Evolutionary conservation across 2,888 invertebrate genomes (phyloP).

Genomic region (Ariolimax columbianus): DNA sequence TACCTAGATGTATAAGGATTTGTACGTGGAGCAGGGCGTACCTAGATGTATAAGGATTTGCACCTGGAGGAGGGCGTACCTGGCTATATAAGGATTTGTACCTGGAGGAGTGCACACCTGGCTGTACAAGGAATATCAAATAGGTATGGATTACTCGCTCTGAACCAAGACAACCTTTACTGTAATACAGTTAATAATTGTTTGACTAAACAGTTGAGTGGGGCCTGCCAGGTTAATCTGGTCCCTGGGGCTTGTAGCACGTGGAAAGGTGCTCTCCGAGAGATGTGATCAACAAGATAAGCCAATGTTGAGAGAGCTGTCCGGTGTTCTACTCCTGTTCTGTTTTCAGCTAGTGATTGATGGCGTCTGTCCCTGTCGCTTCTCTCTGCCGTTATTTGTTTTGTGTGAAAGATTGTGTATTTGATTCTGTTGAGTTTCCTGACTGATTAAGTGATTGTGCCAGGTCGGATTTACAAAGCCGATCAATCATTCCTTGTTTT

Average conservation of each 20-base stretch:
- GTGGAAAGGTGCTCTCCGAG: not conserved
- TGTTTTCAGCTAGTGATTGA: not conserved
- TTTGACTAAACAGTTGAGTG: no score
- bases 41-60: no score
- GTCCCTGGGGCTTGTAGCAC: not conserved
- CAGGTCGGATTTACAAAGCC: not conserved
- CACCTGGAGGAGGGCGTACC: no score
- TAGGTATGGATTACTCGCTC: no score
- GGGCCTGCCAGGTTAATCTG: not conserved
- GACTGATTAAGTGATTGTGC: conserved; percentile 4
- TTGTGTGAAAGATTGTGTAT: not conserved
- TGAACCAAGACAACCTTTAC: no score
- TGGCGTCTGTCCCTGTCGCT: not conserved
- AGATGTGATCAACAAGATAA: not conserved
- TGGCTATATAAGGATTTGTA: no score
- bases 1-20: no score
- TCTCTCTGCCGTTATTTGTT: not conserved
- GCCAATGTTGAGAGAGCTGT: not conserved
- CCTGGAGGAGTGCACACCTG: no score
- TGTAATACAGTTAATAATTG: no score
- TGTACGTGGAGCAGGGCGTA: no score
- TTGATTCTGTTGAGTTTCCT: not conserved
- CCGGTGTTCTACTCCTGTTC: not conserved
- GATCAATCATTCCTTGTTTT: not conserved
- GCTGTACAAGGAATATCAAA: no score